These are phyloP conservation scores for Trichoplusia ni DNA, from an alignment of 1,140 invertebrate species.

Conservation along the genomic window DNA sequence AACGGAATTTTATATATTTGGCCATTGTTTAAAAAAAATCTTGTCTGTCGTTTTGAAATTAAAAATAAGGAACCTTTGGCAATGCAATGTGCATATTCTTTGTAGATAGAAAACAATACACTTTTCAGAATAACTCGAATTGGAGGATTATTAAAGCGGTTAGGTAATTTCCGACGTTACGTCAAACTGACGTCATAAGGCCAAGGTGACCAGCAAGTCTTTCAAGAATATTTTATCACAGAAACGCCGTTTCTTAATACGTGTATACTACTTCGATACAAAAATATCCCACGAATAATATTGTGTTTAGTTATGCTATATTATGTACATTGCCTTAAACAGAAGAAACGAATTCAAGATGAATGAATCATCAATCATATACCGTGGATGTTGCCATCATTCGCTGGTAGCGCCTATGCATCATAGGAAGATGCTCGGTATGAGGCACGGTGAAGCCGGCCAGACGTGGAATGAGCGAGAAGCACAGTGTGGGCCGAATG, in stretches of 20 bases:
- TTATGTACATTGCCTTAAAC: slow-evolving; percentile 64
- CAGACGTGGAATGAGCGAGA: slow-evolving; percentile 78
- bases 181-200: slow-evolving; percentile 32
- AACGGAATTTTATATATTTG: slow-evolving; percentile 25
- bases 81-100: background rate
- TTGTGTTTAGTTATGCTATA: slow-evolving; percentile 36
- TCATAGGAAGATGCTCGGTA: slow-evolving; percentile 33
- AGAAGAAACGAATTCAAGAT: slow-evolving; percentile 64
- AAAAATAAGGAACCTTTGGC: background rate
- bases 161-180: slow-evolving; percentile 12
- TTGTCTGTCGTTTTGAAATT: slow-evolving; percentile 10
- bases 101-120: background rate
- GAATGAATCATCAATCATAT: slow-evolving; percentile 74
- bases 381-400: slow-evolving; percentile 55
- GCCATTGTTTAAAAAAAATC: slow-evolving; percentile 19
- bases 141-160: background rate
- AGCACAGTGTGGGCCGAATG: slow-evolving; percentile 76
- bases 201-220: slow-evolving; percentile 28
- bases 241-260: background rate
- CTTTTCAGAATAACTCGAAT: background rate
- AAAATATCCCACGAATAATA: slow-evolving; percentile 68
- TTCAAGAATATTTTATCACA: background rate
- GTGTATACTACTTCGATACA: slow-evolving; percentile 17
- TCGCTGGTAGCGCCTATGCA: slow-evolving; percentile 49
- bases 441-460: slow-evolving; percentile 31